Percentiles rank a stretch among this genome's conserved stretches.
These are phyloP conservation scores for Gymnogyps californianus DNA, from an alignment of 2,113 vertebrate species.

Conservation along the genomic window DNA sequence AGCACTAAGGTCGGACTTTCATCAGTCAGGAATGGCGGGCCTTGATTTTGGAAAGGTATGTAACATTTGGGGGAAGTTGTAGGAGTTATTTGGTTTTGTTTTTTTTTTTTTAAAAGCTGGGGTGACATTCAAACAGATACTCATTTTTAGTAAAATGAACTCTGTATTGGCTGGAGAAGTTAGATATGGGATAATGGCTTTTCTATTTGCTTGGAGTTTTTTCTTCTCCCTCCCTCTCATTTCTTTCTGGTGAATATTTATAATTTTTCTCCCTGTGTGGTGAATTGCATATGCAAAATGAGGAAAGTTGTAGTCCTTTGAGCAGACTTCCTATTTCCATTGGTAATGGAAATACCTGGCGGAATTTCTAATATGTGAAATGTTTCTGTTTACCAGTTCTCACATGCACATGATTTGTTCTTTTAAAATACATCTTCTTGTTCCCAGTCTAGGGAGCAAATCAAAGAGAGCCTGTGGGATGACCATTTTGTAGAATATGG, in stretches of 20 bases:
- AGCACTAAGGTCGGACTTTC: conserved; percentile 81
- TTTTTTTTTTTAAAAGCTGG: neutral
- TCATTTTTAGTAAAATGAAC: neutral
- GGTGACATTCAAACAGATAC: neutral
- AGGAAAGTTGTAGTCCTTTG: neutral
- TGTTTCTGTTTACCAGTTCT: neutral
- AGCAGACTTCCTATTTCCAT: neutral
- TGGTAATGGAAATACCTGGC: neutral
- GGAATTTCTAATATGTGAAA: neutral
- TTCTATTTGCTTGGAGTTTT: neutral
- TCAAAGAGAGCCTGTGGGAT: conserved; percentile 87
- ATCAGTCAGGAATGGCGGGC: conserved; percentile 65
- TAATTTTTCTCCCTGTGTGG: neutral
- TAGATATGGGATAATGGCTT: neutral
- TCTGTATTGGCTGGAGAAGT: neutral
- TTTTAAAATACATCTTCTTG: neutral
- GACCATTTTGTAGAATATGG: conserved; percentile 90
- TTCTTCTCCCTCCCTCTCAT: neutral
- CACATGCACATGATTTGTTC: neutral
- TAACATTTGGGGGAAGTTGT: neutral
- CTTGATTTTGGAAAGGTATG: conserved; percentile 74
- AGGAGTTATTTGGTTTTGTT: neutral
- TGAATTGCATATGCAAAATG: neutral
- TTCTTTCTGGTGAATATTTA: neutral
- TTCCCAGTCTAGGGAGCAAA: conserved; percentile 79